Percentiles rank a stretch among this genome's conserved stretches.
These are phyloP conservation scores for Sinodicranocentrus sp. DNA, from an alignment of 2,888 invertebrate species.

Conservation along the genomic window DNA sequence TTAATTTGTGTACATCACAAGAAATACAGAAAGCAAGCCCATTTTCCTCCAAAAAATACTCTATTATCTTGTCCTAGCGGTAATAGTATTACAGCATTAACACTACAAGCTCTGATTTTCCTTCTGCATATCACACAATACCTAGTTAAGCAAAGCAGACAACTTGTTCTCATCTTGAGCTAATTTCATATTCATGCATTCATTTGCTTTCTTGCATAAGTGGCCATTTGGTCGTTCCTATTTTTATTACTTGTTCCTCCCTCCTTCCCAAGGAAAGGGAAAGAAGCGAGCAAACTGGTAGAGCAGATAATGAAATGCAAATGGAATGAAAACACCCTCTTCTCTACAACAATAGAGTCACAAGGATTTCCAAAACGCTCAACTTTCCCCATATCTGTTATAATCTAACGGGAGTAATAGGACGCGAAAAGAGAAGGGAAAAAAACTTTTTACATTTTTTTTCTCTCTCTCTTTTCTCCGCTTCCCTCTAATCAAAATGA, in stretches of 20 bases:
- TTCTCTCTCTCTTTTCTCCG: not conserved
- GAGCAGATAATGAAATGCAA: conserved; percentile 34
- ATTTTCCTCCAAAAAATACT: no score
- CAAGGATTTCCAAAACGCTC: not conserved
- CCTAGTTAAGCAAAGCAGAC: not conserved
- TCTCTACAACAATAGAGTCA: conserved; percentile 1
- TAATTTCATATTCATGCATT: conserved; percentile 25
- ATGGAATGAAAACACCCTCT: conserved; percentile 22
- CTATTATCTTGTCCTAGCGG: no score
- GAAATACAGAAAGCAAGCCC: no score
- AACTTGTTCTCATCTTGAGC: conserved; percentile 3
- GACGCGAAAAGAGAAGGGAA: not conserved
- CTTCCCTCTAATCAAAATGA: not conserved
- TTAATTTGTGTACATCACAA: no score
- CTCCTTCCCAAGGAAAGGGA: not conserved
- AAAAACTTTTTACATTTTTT: not conserved
- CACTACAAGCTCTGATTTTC: not conserved
- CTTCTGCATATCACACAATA: no score
- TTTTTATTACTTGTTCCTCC: conserved; percentile 11
- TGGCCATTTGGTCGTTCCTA: conserved; percentile 21
- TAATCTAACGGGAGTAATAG: conserved; percentile 7
- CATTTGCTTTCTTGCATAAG: conserved; percentile 4
- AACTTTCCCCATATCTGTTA: not conserved
- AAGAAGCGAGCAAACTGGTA: not conserved
- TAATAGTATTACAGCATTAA: conserved; percentile 14